Evolutionary conservation across 2,797 vertebrate genomes (phyloP).

Genomic region (Pipistrellus pygmaeus): DNA sequence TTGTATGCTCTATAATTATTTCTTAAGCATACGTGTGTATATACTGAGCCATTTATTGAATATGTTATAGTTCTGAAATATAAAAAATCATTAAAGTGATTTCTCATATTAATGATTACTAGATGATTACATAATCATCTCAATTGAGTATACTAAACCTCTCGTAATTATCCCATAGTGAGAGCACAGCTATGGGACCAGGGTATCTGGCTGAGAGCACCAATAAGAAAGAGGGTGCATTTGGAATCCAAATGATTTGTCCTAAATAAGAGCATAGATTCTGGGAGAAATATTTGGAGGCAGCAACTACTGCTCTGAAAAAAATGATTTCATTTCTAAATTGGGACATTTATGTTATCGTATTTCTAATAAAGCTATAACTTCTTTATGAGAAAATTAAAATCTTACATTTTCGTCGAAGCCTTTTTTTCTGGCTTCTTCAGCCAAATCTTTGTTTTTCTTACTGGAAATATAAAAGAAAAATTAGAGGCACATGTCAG

Average conservation of each 20-base stretch:
- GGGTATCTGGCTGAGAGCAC: neutral
- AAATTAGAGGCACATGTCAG: constrained; percentile 42
- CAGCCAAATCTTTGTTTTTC: constrained; percentile 46
- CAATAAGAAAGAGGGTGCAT: neutral
- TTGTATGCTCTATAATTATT: neutral
- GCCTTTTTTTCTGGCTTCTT: constrained; percentile 75
- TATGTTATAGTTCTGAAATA: constrained; percentile 29
- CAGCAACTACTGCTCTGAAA: neutral
- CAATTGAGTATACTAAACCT: neutral
- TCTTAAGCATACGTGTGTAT: neutral
- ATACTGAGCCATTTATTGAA: constrained; percentile 31
- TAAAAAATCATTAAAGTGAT: constrained; percentile 32
- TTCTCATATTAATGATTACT: neutral
- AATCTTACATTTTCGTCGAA: constrained; percentile 78
- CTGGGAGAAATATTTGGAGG: neutral
- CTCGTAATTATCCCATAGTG: neutral
- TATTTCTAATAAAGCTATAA: constrained; percentile 38
- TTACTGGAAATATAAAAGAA: constrained; percentile 58
- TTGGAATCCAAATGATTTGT: constrained; percentile 12
- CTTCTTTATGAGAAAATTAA: constrained; percentile 67
- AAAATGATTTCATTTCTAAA: constrained; percentile 51
- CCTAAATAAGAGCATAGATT: neutral
- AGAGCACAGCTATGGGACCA: neutral
- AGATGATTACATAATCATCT: constrained; percentile 16
- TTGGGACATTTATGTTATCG: neutral